Conservation (phyloP, 2,888 invertebrate species). For the Patella depressa region DNA sequence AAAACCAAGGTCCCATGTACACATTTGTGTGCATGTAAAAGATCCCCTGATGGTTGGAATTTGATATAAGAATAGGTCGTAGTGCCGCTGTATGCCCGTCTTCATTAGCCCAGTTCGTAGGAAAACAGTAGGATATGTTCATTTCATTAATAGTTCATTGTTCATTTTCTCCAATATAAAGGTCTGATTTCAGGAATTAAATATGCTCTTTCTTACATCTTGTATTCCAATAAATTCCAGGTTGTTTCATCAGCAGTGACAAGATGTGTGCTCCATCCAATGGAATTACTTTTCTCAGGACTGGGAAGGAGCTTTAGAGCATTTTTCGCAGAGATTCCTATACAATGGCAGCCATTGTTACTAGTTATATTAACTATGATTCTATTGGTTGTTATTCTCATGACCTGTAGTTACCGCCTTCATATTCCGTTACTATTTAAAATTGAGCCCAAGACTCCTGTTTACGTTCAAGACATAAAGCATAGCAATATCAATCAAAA, state of each 20-base stretch:
- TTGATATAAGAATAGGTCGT: too few species aligned
- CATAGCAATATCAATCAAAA: neutral
- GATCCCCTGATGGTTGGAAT: too few species aligned
- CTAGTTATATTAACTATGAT: slow-evolving; percentile 40
- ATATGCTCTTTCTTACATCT: too few species aligned
- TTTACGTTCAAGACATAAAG: slow-evolving; percentile 13
- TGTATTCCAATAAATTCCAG: slow-evolving; percentile 41
- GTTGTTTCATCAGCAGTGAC: slow-evolving; percentile 58
- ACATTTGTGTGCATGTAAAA: too few species aligned
- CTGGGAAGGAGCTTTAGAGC: slow-evolving; percentile 51
- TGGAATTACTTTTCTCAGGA: slow-evolving; percentile 48
- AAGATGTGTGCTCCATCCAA: slow-evolving; percentile 54
- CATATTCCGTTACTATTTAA: slow-evolving; percentile 51
- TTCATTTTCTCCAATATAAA: too few species aligned
- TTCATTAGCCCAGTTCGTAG: too few species aligned
- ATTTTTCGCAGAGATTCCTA: slow-evolving; percentile 61
- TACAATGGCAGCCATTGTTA: slow-evolving; percentile 62
- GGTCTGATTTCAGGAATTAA: too few species aligned
- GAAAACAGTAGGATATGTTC: too few species aligned
- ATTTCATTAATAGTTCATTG: too few species aligned
- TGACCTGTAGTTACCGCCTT: slow-evolving; percentile 56
- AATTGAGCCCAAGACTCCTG: slow-evolving; percentile 56
- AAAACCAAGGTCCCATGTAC: too few species aligned
- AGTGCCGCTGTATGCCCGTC: too few species aligned
- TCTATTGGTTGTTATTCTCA: slow-evolving; percentile 42